Base-by-base conservation (phyloP, 1,140 invertebrate species). In the Platyura marginata region DNA sequence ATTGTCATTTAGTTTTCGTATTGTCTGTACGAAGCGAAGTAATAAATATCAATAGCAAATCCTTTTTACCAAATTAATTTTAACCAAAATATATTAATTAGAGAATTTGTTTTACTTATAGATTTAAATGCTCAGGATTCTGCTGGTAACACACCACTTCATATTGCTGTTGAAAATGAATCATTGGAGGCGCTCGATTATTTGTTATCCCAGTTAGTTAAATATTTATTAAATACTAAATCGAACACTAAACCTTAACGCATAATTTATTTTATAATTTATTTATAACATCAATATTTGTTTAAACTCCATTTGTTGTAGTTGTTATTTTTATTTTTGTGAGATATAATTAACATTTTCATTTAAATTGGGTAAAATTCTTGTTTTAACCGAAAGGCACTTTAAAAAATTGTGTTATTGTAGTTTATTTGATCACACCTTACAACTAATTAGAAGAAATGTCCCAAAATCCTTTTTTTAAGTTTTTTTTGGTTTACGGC, bases 111-210 rank as follows among this genome's bases (percentile, higher is more conserved):
- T 51, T 55, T 51, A 42, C 46, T 67, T 66, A 29, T 62, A 84
- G 81, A 87, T 68, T 60, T 91, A 40, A 81, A 90, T 56, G 65
- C 71, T 13, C 60, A 64, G 49, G 84, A 90, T 57, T 72, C 75
- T 48, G 68, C 65, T 29, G 83, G 82, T 0, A 85, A 89, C 51
- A 89, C 85, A 2, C 75, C 85, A 2, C 62, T 92, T 0, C 88
- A 92, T 57, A 56, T 80, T 21, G 84, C 86, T 2, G 77, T 87
- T 0, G 75, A 82, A 58, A 69, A 72, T 48, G 74, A 80, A 46
- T 68, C 81, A 9, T 52, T 77, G 13, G 74, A 77, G 13, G 72
- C 74, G 0, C 67, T 90, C 10, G 74, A 80, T 44, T 81, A 73
- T 55, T 64, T 89, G 21, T 52, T 90, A 3, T 65, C 76, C 50